Base-by-base conservation (phyloP, 2,113 vertebrate species). In the Tichodroma muraria region DNA sequence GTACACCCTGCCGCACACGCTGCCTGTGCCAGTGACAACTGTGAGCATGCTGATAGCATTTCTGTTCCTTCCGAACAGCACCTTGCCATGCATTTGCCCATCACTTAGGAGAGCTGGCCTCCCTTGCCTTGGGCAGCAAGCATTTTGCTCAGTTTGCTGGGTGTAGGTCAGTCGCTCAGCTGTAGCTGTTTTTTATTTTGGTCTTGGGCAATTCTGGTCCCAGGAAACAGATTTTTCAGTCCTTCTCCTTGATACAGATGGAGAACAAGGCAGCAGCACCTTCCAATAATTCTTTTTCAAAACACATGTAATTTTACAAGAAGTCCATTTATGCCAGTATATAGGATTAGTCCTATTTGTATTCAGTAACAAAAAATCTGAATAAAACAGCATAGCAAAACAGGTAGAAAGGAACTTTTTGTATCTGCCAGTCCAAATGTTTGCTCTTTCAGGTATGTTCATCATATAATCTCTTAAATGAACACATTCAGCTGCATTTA, bases 1-100 rank as follows among this genome's bases (percentile, higher is more conserved):
- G 33, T 33, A 13, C 42, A 8, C 13, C 5, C n/a, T n/a, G 8
- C 64, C 3, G 6, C 31, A 19, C 3, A 3, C 0, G 0, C 64
- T 37, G 5, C 14, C 3, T 12, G 11, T 56, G 47, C 72, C 40
- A 47, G 44, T 44, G 59, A 63, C 63, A 50, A 7, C 27, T 47
- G 44, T 44, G 69, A 82, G 33, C 22, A 4, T 5, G 7, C 23
- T 79, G 30, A 8, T 5, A 52, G 65, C 4, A 0, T 56, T 91
- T 60, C 65, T 76, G 7, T 60, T 84, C 56, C 84, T 92, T 60
- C 61, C 33, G 15, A 64, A 31, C 19, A 85, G 21, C 37, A 24
- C 30, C 54, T 69, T 69, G 40, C n/a, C 6, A 3, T 35, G 50
- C 15, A 10, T 50, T 88, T 88, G 30, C 13, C 52, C 40, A 4